A percentile compares a stretch with the other conserved stretches of the same genome.
Evolutionary conservation across 2,797 vertebrate genomes (phyloP).

Genomic region (Halcyon smyrnensis): DNA sequence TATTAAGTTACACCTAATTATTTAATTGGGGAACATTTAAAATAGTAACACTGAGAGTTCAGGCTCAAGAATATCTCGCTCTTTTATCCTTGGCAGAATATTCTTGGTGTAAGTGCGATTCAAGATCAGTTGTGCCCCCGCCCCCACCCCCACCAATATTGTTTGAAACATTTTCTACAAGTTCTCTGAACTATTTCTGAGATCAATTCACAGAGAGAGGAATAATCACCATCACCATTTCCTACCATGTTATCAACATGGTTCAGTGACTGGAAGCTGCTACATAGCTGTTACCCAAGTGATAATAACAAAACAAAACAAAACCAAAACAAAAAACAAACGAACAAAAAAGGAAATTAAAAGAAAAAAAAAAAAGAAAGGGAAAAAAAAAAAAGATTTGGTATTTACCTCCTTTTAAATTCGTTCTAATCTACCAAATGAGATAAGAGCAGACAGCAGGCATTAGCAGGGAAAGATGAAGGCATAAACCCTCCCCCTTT

Average conservation of each 20-base stretch:
- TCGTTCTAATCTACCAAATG: neutral
- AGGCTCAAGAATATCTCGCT: neutral
- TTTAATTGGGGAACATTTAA: conserved; percentile 58
- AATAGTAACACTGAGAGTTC: neutral
- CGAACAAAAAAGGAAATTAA: neutral
- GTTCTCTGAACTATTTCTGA: neutral
- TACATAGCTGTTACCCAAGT: neutral
- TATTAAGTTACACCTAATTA: conserved; percentile 83
- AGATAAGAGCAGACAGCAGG: neutral
- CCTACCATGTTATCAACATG: neutral
- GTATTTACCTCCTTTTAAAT: conserved; percentile 38
- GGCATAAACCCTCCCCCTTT: neutral
- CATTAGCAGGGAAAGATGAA: neutral
- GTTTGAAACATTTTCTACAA: neutral
- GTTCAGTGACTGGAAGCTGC: neutral
- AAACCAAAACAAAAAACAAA: neutral
- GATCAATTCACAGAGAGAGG: neutral
- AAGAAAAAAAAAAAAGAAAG: neutral
- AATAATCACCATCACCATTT: neutral
- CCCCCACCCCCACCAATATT: neutral
- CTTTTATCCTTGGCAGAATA: neutral
- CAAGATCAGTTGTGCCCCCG: neutral
- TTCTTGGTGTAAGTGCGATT: neutral
- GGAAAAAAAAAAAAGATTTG: neutral
- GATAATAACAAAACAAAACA: neutral